Percentiles rank a stretch among this genome's conserved stretches.
Evolutionary conservation across 2,888 invertebrate genomes (phyloP).

Genomic region (Drosophila maculinotata): DNA sequence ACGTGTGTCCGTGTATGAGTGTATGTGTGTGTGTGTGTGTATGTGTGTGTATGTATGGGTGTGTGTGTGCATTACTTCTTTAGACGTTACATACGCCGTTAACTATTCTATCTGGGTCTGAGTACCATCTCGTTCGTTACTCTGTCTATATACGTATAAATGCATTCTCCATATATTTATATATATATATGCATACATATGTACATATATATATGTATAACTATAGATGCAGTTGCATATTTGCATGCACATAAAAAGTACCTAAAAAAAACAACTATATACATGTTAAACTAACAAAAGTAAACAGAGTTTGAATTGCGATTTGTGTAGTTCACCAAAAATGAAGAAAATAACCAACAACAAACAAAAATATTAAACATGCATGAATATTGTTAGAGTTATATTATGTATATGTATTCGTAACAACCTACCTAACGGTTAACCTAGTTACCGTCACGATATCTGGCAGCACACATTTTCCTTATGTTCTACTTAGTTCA

Average conservation of each 20-base stretch:
- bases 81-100: conserved; percentile 23
- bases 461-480: conserved; percentile 28
- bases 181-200: conserved; percentile 25
- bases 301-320: conserved; percentile 17
- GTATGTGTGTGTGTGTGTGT: conserved; percentile 2
- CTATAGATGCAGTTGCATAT: conserved; percentile 18
- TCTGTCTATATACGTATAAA: conserved; percentile 42
- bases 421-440: conserved; percentile 28
- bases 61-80: conserved; percentile 19
- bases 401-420: conserved; percentile 20
- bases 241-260: conserved; percentile 33
- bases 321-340: conserved; percentile 28
- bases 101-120: conserved; percentile 59
- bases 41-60: neutral
- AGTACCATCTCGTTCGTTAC: conserved; percentile 50
- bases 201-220: conserved; percentile 17
- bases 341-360: neutral
- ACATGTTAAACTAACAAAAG: conserved; percentile 2
- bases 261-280: conserved; percentile 30
- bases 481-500: neutral
- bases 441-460: conserved; percentile 47
- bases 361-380: conserved; percentile 7
- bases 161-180: conserved; percentile 24
- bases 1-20: conserved; percentile 8
- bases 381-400: conserved; percentile 31